Percentiles rank a stretch among this genome's conserved stretches.
Conservation (phyloP, 2,888 invertebrate genomes). For the Drosophila differens region DNA sequence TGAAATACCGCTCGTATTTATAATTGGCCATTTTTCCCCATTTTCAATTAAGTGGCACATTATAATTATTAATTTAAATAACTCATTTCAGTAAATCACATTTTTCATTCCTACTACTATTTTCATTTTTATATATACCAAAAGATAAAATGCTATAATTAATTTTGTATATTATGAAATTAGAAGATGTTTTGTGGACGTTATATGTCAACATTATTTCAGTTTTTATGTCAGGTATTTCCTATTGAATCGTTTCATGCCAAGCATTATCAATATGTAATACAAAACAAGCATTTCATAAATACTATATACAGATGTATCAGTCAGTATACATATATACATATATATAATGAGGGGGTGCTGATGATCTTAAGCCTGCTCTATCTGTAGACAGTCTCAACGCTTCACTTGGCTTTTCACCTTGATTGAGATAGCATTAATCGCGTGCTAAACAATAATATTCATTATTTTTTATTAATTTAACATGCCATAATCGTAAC, state of each 20-base stretch:
- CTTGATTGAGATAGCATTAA: constrained; percentile 40
- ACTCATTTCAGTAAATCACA: not conserved
- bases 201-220: not conserved
- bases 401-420: constrained; percentile 37
- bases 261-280: not conserved
- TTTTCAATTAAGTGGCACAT: not conserved
- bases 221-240: not conserved
- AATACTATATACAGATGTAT: not conserved
- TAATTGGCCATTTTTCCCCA: not conserved
- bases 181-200: not conserved
- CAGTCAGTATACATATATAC: not conserved
- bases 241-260: not conserved
- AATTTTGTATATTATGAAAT: not conserved
- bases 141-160: not conserved
- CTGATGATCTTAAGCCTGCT: not conserved
- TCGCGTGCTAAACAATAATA: constrained; percentile 63
- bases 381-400: constrained; percentile 4
- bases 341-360: not conserved
- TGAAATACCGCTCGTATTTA: not conserved
- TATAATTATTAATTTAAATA: not conserved
- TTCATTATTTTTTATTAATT: constrained; percentile 77
- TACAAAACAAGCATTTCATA: not conserved
- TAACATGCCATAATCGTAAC: constrained; percentile 70
- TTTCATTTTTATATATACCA: not conserved
- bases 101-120: not conserved